Conservation (phyloP, 2,888 invertebrate genomes). For the Heliconius cydno region DNA sequence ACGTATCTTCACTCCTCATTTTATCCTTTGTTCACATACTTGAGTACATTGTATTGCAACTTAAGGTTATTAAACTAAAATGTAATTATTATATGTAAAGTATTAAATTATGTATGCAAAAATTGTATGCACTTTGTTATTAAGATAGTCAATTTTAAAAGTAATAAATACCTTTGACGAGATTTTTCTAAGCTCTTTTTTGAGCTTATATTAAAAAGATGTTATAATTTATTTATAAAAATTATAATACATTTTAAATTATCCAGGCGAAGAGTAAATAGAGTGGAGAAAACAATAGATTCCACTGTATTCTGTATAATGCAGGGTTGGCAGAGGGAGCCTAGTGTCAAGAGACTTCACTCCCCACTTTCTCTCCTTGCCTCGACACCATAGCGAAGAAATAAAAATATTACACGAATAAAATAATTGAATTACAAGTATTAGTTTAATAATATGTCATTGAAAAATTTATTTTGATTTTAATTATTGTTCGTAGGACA, state of each 20-base stretch:
- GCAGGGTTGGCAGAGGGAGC: too few relatives aligned
- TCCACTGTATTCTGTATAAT: too few relatives aligned
- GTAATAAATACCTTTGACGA: not conserved
- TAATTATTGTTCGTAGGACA: slow-evolving; percentile 22
- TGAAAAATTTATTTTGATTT: slow-evolving; percentile 21
- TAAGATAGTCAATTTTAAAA: not conserved
- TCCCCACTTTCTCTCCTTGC: too few relatives aligned
- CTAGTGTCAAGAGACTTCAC: too few relatives aligned
- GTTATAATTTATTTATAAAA: not conserved
- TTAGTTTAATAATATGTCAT: slow-evolving; percentile 17
- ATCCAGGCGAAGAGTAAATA: too few relatives aligned
- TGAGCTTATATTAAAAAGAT: not conserved
- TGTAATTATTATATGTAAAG: not conserved
- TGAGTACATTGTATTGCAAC: not conserved
- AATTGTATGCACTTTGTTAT: not conserved
- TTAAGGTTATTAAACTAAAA: not conserved
- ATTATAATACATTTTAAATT: too few relatives aligned
- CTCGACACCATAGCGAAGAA: too few relatives aligned
- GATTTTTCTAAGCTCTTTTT: not conserved
- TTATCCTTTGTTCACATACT: slow-evolving; percentile 15
- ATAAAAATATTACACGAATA: not conserved
- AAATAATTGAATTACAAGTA: not conserved
- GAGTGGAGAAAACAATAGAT: too few relatives aligned
- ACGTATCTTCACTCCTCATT: slow-evolving; percentile 23
- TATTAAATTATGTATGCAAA: not conserved